Evolutionary conservation across 2,888 invertebrate species (phyloP).

Genomic region (Beris chalybata): DNA sequence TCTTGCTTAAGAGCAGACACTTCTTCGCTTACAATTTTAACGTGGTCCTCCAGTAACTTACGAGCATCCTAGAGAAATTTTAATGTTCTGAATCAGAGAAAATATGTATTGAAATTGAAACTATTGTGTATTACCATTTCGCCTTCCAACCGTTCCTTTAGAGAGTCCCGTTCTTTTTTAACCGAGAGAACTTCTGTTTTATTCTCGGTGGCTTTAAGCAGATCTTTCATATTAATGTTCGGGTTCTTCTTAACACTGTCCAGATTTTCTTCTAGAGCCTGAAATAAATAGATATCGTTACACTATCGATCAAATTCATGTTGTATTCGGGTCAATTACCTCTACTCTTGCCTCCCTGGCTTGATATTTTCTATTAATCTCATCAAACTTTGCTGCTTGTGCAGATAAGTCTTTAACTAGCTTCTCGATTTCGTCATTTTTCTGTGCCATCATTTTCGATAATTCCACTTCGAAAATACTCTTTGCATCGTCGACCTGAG

Average conservation of each 20-base stretch:
- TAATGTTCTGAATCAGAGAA: not conserved
- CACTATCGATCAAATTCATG: not conserved
- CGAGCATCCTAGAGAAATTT: slow-evolving; percentile 51
- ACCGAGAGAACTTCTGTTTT: slow-evolving; percentile 63
- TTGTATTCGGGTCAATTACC: slow-evolving; percentile 39
- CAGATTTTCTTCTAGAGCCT: slow-evolving; percentile 58
- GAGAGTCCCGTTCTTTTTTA: slow-evolving; percentile 59
- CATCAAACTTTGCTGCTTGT: slow-evolving; percentile 47
- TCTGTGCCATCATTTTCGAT: slow-evolving; percentile 48
- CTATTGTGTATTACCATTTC: slow-evolving; percentile 49
- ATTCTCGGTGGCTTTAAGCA: slow-evolving; percentile 61
- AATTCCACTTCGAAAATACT: slow-evolving; percentile 52
- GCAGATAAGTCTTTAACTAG: slow-evolving; percentile 51
- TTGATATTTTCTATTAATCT: slow-evolving; percentile 49
- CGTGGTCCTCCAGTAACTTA: slow-evolving; percentile 56
- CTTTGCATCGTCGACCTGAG: slow-evolving; percentile 50
- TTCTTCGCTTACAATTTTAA: slow-evolving; percentile 57
- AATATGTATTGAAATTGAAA: not conserved
- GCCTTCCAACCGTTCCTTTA: slow-evolving; percentile 56
- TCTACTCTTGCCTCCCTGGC: slow-evolving; percentile 52
- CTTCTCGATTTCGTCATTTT: slow-evolving; percentile 51
- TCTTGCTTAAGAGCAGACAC: slow-evolving; percentile 61
- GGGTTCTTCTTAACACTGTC: slow-evolving; percentile 55
- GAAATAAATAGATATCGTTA: slow-evolving; percentile 4
- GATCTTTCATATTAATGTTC: slow-evolving; percentile 56